phyloP scores from a whole-genome alignment of 1,140 invertebrate genomes.

The Geopemphigus sp. region DNA sequence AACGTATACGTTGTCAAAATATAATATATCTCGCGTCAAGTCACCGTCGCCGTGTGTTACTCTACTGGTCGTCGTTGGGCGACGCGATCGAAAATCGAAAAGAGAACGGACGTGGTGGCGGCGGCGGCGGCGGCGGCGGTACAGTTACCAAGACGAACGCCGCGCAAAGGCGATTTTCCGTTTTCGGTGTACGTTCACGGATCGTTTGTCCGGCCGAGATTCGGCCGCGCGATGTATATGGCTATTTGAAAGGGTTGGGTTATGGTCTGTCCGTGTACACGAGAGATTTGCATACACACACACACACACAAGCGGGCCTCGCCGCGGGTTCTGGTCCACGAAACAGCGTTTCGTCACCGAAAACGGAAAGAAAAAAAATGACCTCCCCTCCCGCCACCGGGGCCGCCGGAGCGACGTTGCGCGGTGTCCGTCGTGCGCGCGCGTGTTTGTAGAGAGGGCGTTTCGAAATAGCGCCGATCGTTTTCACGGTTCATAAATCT shows the following conservation, averaged over 20 bases:
- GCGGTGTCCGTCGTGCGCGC: not conserved
- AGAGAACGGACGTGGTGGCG: not conserved
- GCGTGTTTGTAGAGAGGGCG: conserved; percentile 18
- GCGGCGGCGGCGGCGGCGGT: not conserved
- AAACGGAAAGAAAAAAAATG: too few relatives aligned
- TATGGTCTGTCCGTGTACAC: too few relatives aligned
- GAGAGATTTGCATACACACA: not conserved
- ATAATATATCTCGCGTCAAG: conserved; percentile 5
- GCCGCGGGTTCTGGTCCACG: not conserved
- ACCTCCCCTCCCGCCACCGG: too few relatives aligned
- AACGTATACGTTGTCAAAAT: conserved; percentile 7
- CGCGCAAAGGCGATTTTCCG: too few relatives aligned
- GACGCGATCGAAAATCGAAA: too few relatives aligned
- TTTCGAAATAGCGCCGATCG: conserved; percentile 39
- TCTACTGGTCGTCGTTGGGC: too few relatives aligned
- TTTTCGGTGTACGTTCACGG: not conserved
- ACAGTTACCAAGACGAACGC: too few relatives aligned
- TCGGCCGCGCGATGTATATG: too few relatives aligned
- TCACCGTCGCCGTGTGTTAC: not conserved
- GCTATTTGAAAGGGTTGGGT: too few relatives aligned
- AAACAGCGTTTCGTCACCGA: not conserved
- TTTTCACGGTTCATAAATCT: conserved; percentile 50
- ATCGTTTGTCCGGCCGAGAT: too few relatives aligned
- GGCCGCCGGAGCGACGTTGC: too few relatives aligned
- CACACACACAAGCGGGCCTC: too few relatives aligned